Evolutionary conservation across 2,113 vertebrate species (phyloP), one percentile per base, ranked within the genome.

Genomic region (Xenopus laevis): DNA sequence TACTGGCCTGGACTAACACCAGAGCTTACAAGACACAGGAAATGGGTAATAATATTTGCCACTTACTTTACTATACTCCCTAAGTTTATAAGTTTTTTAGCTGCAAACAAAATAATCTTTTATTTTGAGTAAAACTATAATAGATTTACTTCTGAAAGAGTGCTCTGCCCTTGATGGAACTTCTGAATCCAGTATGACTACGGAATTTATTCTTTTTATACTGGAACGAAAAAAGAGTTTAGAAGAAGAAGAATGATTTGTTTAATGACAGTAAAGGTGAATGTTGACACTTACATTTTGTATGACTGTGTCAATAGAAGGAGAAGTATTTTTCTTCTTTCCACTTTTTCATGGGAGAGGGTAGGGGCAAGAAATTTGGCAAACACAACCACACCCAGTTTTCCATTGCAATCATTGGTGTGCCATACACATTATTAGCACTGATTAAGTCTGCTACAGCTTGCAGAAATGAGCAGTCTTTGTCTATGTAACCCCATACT

Each of bases 41-140:
- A 66, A 23, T 9, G 20, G 65, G 23, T 68, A 55, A 68, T 68
- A 68, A 55, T 68, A 13, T 55, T 68, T 30, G n/a, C 27, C 50
- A 30, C 21, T 27, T 27, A 55, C 21, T 13, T 15, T n/a, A n/a
- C 50, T 17, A 53, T 27, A 52, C 21, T 21, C 15, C 4, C 65
- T 68, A 68, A 53, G 52, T 68, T 27, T 11, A 53, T 68, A 53
- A 17, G 21, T 68, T 68, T 53, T 68, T 4, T 10, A 30, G 20
- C 46, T 16, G 21, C 47, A 68, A 53, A 68, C 65, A 55, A 52
- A 68, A 53, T 53, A 30, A 23, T 60, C 8, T 27, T 68, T 18
- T 67, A 15, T 13, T 67, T 68, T 21, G 10, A 53, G 47, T n/a
- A 68, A 52, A 7, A 47, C n/a, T n/a, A 21, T 53, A 68, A 53